These are phyloP conservation scores for Vidua chalybeata DNA, from an alignment of 2,113 vertebrate genomes.

Conservation along the genomic window DNA sequence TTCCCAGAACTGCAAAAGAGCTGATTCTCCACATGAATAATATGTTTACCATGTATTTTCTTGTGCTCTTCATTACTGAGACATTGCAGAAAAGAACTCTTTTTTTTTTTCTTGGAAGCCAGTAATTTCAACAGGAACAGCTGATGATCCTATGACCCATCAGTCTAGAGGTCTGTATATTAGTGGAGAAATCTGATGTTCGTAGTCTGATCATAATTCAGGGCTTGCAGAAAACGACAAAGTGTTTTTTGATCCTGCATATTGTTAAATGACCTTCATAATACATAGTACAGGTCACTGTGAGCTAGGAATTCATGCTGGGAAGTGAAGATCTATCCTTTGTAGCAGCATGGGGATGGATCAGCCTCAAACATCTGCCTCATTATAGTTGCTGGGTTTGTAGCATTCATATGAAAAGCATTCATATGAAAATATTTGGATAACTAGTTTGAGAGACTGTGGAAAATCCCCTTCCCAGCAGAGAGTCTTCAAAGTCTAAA, in stretches of 20 bases:
- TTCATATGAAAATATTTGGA: not conserved
- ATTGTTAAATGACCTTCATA: not conserved
- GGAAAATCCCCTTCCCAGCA: not conserved
- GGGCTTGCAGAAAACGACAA: not conserved
- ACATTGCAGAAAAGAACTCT: not conserved
- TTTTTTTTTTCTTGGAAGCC: not conserved
- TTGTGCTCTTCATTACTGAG: not conserved
- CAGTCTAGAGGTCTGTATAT: not conserved
- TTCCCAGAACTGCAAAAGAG: slow-evolving; percentile 13
- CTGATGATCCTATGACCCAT: not conserved
- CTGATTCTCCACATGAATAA: not conserved
- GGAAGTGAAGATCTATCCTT: not conserved
- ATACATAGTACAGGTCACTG: not conserved
- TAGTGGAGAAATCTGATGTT: not conserved
- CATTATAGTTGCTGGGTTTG: not conserved
- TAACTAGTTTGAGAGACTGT: not conserved
- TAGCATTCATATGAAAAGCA: not conserved
- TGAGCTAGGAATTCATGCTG: not conserved
- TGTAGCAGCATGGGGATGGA: not conserved
- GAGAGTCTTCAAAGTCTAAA: not conserved
- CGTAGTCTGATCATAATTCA: not conserved
- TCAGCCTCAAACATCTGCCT: not conserved
- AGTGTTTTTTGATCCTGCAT: not conserved
- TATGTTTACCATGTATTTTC: slow-evolving; percentile 16
- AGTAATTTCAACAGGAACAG: not conserved